Conservation (phyloP, 2,797 vertebrate genomes). For the Chiloscyllium punctatum region DNA sequence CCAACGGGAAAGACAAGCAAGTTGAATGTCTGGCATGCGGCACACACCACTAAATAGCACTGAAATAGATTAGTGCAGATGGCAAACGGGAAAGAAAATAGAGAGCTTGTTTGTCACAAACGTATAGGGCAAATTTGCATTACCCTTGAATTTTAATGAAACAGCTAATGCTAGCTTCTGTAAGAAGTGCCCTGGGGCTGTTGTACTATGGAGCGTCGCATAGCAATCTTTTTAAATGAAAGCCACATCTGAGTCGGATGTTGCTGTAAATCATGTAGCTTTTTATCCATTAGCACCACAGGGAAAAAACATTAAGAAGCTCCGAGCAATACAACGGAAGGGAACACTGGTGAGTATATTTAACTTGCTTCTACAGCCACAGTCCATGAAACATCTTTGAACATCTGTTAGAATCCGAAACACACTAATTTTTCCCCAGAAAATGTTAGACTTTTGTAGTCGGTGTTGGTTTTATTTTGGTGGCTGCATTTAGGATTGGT, state of each 20-base stretch:
- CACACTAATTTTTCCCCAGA: not conserved
- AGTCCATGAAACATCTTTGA: not conserved
- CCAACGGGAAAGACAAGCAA: not conserved
- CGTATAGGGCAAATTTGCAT: not conserved
- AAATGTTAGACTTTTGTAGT: not conserved
- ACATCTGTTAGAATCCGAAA: slow-evolving; percentile 1
- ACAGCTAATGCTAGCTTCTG: slow-evolving; percentile 19
- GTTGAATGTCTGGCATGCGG: not conserved
- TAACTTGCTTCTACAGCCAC: not conserved
- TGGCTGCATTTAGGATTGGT: not conserved
- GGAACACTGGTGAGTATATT: not conserved
- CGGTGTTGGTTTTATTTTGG: not conserved
- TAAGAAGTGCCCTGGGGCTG: not conserved
- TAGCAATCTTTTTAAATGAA: slow-evolving; percentile 3
- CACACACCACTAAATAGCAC: not conserved
- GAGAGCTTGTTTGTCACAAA: not conserved
- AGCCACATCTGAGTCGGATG: not conserved
- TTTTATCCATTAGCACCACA: slow-evolving; percentile 22
- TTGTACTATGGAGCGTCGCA: not conserved
- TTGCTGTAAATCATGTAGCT: slow-evolving; percentile 21
- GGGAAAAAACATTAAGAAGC: slow-evolving; percentile 7
- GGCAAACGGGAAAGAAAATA: not conserved
- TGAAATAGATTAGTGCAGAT: not conserved
- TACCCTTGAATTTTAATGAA: slow-evolving; percentile 16
- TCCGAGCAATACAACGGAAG: not conserved